phyloP scores from a whole-genome alignment of 2,888 invertebrate genomes.

The Melinaea menophilus region DNA sequence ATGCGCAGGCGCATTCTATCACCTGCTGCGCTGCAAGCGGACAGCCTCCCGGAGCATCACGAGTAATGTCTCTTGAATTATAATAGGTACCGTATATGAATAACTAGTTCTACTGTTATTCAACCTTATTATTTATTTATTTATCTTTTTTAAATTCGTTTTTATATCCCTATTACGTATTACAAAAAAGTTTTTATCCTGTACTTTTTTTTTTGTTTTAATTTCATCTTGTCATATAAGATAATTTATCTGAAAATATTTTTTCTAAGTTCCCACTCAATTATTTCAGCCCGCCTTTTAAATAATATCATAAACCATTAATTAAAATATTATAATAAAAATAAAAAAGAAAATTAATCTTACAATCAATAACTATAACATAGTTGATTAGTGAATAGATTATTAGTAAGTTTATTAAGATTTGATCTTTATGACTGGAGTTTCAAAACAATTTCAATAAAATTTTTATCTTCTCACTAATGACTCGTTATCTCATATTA shows the following conservation, averaged over 20 bases:
- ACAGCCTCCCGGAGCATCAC: slow-evolving; percentile 5
- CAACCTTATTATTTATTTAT: neutral
- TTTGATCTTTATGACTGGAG: slow-evolving; percentile 13
- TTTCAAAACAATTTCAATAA: slow-evolving; percentile 24
- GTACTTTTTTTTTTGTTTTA: too few species aligned
- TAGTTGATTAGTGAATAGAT: neutral
- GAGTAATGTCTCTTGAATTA: slow-evolving; percentile 9
- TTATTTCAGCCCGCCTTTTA: too few species aligned
- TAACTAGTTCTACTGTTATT: neutral
- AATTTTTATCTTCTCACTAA: slow-evolving; percentile 22
- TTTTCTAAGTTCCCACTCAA: too few species aligned
- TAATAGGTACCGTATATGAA: slow-evolving; percentile 13
- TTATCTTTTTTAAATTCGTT: neutral
- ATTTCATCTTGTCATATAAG: too few species aligned
- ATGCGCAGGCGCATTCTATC: slow-evolving; percentile 35
- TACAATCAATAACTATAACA: neutral
- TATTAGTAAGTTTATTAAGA: slow-evolving; percentile 8
- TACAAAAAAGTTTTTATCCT: too few species aligned
- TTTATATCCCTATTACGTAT: neutral
- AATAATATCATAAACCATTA: too few species aligned
- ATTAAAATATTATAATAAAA: too few species aligned
- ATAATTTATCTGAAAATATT: too few species aligned
- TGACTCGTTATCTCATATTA: slow-evolving; percentile 15
- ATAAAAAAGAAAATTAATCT: too few species aligned
- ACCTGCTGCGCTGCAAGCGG: slow-evolving; percentile 34